These are phyloP conservation scores for Labeo catla DNA, from an alignment of 2,113 vertebrate genomes.

Conservation along the genomic window DNA sequence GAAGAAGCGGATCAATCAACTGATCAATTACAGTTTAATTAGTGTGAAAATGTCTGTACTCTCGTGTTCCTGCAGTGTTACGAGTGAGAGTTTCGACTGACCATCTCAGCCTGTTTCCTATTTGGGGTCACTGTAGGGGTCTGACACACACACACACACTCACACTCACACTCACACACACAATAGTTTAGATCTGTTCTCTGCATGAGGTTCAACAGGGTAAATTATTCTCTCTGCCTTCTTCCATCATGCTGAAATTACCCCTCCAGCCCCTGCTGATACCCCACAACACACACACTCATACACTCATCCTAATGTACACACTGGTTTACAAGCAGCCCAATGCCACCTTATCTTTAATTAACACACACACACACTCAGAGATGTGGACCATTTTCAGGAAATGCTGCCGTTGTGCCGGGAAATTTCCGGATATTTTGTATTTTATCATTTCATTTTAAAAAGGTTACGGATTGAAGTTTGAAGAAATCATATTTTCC, in stretches of 20 bases:
- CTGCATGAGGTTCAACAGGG: background rate
- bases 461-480: background rate
- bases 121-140: conserved; percentile 6
- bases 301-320: background rate
- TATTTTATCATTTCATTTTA: background rate
- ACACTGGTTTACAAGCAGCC: background rate
- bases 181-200: background rate
- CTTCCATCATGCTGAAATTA: conserved; percentile 15
- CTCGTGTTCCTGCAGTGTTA: background rate
- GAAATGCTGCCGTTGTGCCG: background rate
- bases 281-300: conserved; percentile 22
- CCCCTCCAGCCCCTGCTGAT: background rate
- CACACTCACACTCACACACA: background rate
- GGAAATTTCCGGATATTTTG: background rate
- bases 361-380: background rate
- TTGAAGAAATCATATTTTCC: background rate
- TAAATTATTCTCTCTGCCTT: conserved; percentile 7
- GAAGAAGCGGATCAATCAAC: no score
- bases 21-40: no score
- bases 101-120: background rate
- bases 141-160: background rate
- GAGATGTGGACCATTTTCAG: background rate
- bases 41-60: background rate
- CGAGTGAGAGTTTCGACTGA: background rate
- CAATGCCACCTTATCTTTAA: background rate